These are phyloP conservation scores for Sericinus montela DNA, from an alignment of 2,888 invertebrate genomes.

Conservation along the genomic window DNA sequence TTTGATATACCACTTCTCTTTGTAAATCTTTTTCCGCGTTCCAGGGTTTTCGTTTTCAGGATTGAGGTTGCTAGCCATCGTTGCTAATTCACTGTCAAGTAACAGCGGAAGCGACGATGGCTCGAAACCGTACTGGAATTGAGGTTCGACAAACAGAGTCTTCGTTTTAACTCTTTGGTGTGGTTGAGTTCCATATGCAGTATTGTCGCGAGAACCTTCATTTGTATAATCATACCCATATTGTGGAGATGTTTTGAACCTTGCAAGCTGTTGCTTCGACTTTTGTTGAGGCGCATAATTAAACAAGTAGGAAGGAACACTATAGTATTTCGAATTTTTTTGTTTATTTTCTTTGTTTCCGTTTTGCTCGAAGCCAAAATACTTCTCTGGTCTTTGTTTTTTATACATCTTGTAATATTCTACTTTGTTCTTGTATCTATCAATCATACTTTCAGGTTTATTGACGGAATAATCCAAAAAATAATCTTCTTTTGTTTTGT, in stretches of 20 bases:
- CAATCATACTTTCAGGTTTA: conserved; percentile 54
- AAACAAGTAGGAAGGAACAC: conserved; percentile 38
- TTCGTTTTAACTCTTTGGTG: conserved; percentile 43
- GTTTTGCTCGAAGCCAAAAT: conserved; percentile 31
- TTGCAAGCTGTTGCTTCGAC: conserved; percentile 45
- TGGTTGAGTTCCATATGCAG: conserved; percentile 53
- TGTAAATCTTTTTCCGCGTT: conserved; percentile 62
- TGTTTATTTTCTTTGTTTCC: conserved; percentile 42
- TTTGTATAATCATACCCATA: conserved; percentile 54
- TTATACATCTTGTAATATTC: conserved; percentile 61
- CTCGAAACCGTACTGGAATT: conserved; percentile 72
- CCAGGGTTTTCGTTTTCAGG: conserved; percentile 63
- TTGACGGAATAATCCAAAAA: conserved; percentile 56
- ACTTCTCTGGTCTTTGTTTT: conserved; percentile 51
- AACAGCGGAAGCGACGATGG: conserved; percentile 56
- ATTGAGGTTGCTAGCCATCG: conserved; percentile 63
- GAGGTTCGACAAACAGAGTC: conserved; percentile 67
- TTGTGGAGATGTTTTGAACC: conserved; percentile 47
- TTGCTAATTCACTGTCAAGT: conserved; percentile 62
- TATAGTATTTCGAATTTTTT: conserved; percentile 45
- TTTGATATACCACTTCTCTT: conserved; percentile 72
- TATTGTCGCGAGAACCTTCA: conserved; percentile 47
- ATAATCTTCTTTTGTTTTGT: conserved; percentile 59
- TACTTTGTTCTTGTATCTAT: conserved; percentile 51
- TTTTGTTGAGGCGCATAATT: conserved; percentile 37